phyloP scores from a whole-genome alignment of 2,888 invertebrate species.

The Deroplatys truncata region DNA sequence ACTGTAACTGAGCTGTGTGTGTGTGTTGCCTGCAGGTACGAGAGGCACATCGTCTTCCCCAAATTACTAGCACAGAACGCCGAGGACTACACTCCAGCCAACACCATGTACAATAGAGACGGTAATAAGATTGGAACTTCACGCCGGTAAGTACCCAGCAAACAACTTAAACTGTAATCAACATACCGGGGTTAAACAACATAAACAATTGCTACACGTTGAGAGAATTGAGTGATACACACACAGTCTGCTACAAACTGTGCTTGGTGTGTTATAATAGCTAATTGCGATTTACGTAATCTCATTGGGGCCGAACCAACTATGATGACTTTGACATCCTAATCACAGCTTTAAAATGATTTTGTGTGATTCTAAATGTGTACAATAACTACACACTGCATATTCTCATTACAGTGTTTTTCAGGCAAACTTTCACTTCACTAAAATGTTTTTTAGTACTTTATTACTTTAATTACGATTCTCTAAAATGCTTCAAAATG shows the following conservation, averaged over 20 bases:
- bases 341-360: too few species aligned
- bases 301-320: too few species aligned
- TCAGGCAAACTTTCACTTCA: too few species aligned
- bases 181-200: background rate
- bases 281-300: background rate
- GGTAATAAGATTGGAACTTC: conserved; percentile 80
- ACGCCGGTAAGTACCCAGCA: conserved; percentile 57
- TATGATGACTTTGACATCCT: too few species aligned
- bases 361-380: too few species aligned
- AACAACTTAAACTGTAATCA: background rate
- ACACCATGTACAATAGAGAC: conserved; percentile 92
- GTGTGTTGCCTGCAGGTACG: conserved; percentile 62
- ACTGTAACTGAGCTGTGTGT: background rate
- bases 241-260: too few species aligned
- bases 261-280: background rate
- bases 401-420: too few species aligned
- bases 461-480: too few species aligned
- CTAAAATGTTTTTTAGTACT: too few species aligned
- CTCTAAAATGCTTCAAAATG: too few species aligned
- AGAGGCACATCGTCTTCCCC: conserved; percentile 91
- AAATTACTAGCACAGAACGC: conserved; percentile 83
- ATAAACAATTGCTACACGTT: background rate
- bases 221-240: too few species aligned
- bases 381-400: too few species aligned
- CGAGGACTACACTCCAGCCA: conserved; percentile 80